Evolutionary conservation across 2,888 invertebrate species (phyloP).

Genomic region (Eupithecia pulchellata): DNA sequence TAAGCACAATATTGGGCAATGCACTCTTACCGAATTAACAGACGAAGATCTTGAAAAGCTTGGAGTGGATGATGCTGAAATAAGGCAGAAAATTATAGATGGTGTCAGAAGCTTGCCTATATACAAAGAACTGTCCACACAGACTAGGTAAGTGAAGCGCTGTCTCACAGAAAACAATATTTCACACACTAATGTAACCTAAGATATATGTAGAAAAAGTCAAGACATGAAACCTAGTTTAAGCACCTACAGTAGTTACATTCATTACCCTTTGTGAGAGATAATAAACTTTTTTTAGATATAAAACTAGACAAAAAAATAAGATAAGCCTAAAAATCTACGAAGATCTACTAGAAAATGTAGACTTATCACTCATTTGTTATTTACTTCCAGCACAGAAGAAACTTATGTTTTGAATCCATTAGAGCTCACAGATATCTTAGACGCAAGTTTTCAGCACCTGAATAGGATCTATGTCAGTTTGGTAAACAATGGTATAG

Average conservation of each 20-base stretch:
- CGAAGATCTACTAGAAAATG: neutral
- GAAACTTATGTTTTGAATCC: conserved; percentile 45
- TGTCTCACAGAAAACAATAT: neutral
- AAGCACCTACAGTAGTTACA: too few relatives aligned
- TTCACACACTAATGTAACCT: neutral
- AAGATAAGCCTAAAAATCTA: neutral
- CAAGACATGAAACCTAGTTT: too few relatives aligned
- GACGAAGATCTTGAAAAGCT: conserved; percentile 75
- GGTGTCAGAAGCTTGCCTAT: conserved; percentile 74
- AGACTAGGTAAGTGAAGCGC: conserved; percentile 15
- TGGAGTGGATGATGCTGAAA: conserved; percentile 68
- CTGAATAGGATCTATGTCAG: conserved; percentile 75
- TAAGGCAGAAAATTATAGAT: conserved; percentile 67
- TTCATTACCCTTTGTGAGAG: too few relatives aligned
- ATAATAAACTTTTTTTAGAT: too few relatives aligned
- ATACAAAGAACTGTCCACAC: conserved; percentile 59
- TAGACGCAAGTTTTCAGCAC: conserved; percentile 76
- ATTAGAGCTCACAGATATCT: conserved; percentile 67
- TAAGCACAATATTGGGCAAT: conserved; percentile 75
- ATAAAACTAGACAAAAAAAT: too few relatives aligned
- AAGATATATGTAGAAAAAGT: too few relatives aligned
- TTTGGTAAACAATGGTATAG: conserved; percentile 69
- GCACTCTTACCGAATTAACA: conserved; percentile 70
- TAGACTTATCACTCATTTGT: neutral
- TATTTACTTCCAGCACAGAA: conserved; percentile 24